A percentile compares a stretch with the other conserved stretches of the same genome.
Evolutionary conservation across 2,113 vertebrate genomes (phyloP).

Genomic region (Mugil cephalus): DNA sequence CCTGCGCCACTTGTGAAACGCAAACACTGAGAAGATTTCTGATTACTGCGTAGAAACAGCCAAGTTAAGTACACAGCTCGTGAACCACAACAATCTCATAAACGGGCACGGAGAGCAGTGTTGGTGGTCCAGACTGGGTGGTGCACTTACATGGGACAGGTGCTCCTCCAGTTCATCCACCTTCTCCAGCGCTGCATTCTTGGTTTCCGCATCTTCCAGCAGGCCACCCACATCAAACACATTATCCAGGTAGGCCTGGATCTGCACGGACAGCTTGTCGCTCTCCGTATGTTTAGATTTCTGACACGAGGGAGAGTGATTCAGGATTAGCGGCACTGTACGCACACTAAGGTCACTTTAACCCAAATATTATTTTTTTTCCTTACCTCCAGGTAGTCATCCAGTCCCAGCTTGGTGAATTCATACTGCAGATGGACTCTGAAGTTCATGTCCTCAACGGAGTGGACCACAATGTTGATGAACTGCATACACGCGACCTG

Average conservation of each 20-base stretch:
- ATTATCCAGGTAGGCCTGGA: slow-evolving; percentile 98
- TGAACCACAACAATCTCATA: slow-evolving; percentile 62
- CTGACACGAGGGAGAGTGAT: slow-evolving; percentile 71
- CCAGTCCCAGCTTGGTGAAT: slow-evolving; percentile 96
- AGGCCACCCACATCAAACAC: slow-evolving; percentile 98
- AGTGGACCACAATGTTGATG: slow-evolving; percentile 99
- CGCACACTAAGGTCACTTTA: background rate
- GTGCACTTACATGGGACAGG: slow-evolving; percentile 91
- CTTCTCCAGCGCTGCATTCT: slow-evolving; percentile 97
- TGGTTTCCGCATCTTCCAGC: slow-evolving; percentile 96
- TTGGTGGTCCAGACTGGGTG: slow-evolving; percentile 68
- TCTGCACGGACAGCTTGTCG: slow-evolving; percentile 97
- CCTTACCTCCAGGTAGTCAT: slow-evolving; percentile 93
- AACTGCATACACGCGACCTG: slow-evolving; percentile 99
- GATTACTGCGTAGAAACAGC: slow-evolving; percentile 60
- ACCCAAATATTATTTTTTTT: background rate
- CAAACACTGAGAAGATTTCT: slow-evolving; percentile 61
- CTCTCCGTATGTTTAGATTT: slow-evolving; percentile 97
- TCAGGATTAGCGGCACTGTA: background rate
- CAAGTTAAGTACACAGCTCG: slow-evolving; percentile 54
- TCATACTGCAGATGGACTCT: slow-evolving; percentile 96
- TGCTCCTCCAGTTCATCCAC: slow-evolving; percentile 98
- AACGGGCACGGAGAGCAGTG: slow-evolving; percentile 38
- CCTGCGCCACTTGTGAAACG: slow-evolving; percentile 60
- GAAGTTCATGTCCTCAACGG: slow-evolving; percentile 99